Evolutionary conservation across 2,888 invertebrate genomes (phyloP).

Genomic region (Metacarcinus magister): DNA sequence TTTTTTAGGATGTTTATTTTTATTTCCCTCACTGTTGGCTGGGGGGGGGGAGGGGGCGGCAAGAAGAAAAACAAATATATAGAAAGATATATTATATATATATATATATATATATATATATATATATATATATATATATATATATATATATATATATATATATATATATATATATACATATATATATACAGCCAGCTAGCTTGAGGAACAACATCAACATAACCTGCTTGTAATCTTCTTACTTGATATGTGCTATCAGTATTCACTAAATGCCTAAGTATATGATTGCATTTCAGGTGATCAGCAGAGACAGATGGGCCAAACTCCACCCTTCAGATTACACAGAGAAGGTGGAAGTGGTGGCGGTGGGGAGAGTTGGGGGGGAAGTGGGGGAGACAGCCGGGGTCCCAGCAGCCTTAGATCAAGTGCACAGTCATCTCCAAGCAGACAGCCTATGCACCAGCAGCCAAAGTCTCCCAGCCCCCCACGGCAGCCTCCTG

Average conservation of each 20-base stretch:
- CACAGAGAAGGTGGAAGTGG: conserved; percentile 71
- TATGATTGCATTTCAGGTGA: conserved; percentile 68
- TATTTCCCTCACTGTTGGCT: neutral
- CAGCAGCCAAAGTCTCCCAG: conserved; percentile 76
- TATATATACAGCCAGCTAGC: too few relatives aligned
- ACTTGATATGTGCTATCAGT: neutral
- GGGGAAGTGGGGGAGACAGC: conserved; percentile 65
- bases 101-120: too few relatives aligned
- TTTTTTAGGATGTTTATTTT: neutral
- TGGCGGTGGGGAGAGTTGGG: conserved; percentile 58
- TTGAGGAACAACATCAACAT: too few relatives aligned
- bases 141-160: too few relatives aligned
- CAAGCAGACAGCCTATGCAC: conserved; percentile 78
- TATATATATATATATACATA: too few relatives aligned
- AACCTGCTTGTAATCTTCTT: neutral
- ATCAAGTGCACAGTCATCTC: conserved; percentile 81
- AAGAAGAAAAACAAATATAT: too few relatives aligned
- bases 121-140: too few relatives aligned
- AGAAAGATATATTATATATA: too few relatives aligned
- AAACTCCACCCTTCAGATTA: conserved; percentile 82
- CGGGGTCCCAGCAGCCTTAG: conserved; percentile 79
- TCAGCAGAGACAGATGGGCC: conserved; percentile 78
- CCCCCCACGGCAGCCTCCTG: conserved; percentile 74
- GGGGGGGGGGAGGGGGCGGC: too few relatives aligned
- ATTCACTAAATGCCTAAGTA: neutral